Evolutionary conservation across 2,888 invertebrate species (phyloP), one percentile per base, ranked within the genome.

Genomic region (Apotomis capreana): DNA sequence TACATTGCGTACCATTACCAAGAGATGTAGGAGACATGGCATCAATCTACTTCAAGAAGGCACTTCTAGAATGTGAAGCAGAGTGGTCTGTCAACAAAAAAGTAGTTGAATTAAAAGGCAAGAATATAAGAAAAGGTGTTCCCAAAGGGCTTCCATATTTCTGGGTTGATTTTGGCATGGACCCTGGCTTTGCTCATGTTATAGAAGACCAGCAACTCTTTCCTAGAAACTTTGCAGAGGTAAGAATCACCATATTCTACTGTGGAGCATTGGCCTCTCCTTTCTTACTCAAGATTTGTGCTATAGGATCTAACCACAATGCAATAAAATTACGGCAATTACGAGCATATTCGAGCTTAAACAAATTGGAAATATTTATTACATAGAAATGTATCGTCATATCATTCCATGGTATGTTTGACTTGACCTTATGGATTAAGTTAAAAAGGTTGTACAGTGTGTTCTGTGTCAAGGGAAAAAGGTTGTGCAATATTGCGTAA

Each of bases 31-130:
- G 97, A 0, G 98, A 98, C 80, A 92, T 96, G 90, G 97, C 98
- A 4, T 97, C 99, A 0, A 98, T 99, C 82, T 99, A 98, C 89
- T 99, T 99, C 88, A 99, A 99, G 94, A 99, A 99, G 94, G 99
- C 99, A 0, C 95, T 99, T 71, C 94, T 97, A 80, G 99, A 99
- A 87, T 98, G 97, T 76, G 99, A 99, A 89, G 95, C 95, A 15
- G 99, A 99, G 89, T 99, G 99, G 99, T 95, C 97, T 4, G 96
- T 96, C 82, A 99, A 99, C 86, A 98, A 98, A 85, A 99, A 99
- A 93, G 91, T 94, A 63, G 87, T 94, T 5, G 93, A 94, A 57
- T 80, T 94, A 55, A 93, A 91, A 79, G 93, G 94, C 0, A 96
- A 96, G 83, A 95, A 96, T 84, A 94, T 99, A 36, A 94, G 98